Conservation (phyloP, 2,888 invertebrate genomes). For the Noctua comes region DNA sequence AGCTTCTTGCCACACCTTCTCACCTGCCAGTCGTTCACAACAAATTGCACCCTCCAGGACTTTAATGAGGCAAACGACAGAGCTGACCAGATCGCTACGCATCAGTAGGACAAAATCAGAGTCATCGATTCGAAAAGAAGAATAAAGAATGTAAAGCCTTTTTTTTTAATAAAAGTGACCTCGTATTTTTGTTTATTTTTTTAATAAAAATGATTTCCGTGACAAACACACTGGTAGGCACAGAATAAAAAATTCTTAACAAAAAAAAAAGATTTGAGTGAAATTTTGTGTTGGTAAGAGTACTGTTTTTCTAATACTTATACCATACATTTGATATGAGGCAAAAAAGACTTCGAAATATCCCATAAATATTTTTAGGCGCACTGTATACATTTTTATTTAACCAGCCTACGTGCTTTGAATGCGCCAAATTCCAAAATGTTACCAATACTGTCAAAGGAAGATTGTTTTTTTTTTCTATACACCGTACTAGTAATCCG, state of each 20-base stretch:
- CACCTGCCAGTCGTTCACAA: not conserved
- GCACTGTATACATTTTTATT: conserved; percentile 14
- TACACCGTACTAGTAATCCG: not conserved
- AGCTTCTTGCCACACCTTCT: not conserved
- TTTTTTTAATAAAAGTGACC: not conserved
- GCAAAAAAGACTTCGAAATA: conserved; percentile 2
- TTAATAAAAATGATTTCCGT: not conserved
- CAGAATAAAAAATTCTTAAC: not conserved
- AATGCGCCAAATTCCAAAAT: conserved; percentile 7
- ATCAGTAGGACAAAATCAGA: not conserved
- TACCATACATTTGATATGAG: not conserved
- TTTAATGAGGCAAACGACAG: not conserved
- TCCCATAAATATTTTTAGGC: not conserved
- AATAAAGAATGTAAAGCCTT: not conserved
- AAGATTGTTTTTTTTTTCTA: conserved; percentile 9
- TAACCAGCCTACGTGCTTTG: conserved; percentile 16
- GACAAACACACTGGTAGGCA: not conserved
- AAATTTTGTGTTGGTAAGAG: not conserved
- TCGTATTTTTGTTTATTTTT: not conserved
- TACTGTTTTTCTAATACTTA: not conserved
- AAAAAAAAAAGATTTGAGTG: not conserved
- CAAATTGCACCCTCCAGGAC: not conserved
- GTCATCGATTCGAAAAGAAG: not conserved
- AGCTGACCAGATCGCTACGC: not conserved
- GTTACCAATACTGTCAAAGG: not conserved